Conservation (phyloP, 2,888 invertebrate species). For the Parelbella ahira region DNA sequence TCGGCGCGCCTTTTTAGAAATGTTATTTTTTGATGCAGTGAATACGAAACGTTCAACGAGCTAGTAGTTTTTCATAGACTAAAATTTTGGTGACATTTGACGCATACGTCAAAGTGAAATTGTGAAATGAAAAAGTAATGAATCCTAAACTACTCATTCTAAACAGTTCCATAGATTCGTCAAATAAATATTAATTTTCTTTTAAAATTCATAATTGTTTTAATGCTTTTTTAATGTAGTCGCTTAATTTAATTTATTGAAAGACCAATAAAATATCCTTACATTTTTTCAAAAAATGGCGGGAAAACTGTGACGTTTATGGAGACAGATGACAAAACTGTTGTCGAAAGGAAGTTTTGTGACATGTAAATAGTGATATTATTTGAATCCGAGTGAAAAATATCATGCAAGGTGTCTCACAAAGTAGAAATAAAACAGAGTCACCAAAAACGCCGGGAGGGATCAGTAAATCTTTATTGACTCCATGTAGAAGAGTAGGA, state of each 20-base stretch:
- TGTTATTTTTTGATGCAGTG: conserved; percentile 13
- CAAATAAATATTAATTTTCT: too few relatives aligned
- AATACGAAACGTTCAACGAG: neutral
- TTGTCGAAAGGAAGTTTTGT: too few relatives aligned
- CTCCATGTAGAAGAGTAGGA: conserved; percentile 77
- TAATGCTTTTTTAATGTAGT: too few relatives aligned
- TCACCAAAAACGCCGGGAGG: conserved; percentile 73
- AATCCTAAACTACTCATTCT: too few relatives aligned
- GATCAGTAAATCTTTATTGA: conserved; percentile 73
- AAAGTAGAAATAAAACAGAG: conserved; percentile 36
- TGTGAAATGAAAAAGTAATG: conserved; percentile 14
- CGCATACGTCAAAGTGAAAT: neutral
- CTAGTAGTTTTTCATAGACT: conserved; percentile 13
- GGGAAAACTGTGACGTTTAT: conserved; percentile 1
- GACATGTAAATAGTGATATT: too few relatives aligned
- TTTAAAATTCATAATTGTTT: too few relatives aligned
- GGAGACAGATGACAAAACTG: too few relatives aligned
- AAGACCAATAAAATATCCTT: too few relatives aligned
- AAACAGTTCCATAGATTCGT: too few relatives aligned
- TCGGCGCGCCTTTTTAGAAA: conserved; percentile 9
- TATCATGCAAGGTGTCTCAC: conserved; percentile 50
- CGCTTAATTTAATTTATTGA: too few relatives aligned
- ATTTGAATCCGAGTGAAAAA: conserved; percentile 1
- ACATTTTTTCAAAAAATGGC: too few relatives aligned
- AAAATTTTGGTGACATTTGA: conserved; percentile 1